Evolutionary conservation across 1,140 invertebrate genomes (phyloP), one percentile per base, ranked within the genome.

Genomic region (Cherax quadricarinatus): DNA sequence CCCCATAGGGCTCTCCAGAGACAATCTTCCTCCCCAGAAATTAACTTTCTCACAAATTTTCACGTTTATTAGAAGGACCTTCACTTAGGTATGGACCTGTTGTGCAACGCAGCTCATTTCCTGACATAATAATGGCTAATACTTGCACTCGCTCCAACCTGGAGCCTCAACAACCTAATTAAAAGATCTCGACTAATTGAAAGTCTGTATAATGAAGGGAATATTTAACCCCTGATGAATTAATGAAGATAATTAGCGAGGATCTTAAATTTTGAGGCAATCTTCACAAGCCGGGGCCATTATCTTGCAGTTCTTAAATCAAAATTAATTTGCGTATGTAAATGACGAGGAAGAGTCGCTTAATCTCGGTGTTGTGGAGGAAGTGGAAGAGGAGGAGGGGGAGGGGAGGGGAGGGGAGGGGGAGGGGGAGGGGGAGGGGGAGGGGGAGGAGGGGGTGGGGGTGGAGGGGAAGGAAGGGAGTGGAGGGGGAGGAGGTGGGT

Each of bases 201-300:
- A 70, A 21, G 5, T 5, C 14, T 18, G 21, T 12, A 70, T 18
- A 70, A 70, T 70, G 14, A 70, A 70, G 66, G 18, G 5, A 21
- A 21, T 70, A 70, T 70, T 70, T 70, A 70, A 70, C 66, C 66
- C 66, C 66, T 70, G 66, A 70, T 70, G 66, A 70, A 18, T 70
- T 70, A 70, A 70, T 70, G 18, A 18, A 21, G 18, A 70, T 21
- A 14, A 18, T 18, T 14, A 18, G 66, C 14, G 5, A 21, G 66
- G 66, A 60, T 70, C 14, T 70, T 70, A 70, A 70, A 70, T 70
- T 21, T 21, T 70, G 21, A 70, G 66, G 66, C 21, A 70, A 70
- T 70, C 66, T 70, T 70, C 66, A 21, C 66, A 16, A 21, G 66
- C 66, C 10, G 5, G 21, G 18, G 30, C 30, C 30, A 41, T 41